phyloP scores from a whole-genome alignment of 2,113 vertebrate species.

The Arizona elegans region DNA sequence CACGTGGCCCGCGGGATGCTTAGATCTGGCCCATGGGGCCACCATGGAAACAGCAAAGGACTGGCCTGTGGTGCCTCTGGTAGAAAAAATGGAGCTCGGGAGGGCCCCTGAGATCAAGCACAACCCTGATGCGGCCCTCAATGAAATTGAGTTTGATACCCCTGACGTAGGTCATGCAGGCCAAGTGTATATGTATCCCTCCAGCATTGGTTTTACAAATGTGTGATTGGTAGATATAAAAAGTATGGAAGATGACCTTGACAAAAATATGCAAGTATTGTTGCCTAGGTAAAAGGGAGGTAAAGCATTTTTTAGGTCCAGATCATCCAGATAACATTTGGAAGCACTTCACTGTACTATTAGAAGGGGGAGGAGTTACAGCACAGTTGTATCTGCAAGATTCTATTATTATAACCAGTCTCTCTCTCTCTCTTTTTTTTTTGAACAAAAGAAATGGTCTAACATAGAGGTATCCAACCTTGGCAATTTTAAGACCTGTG shows the following conservation, averaged over 20 bases:
- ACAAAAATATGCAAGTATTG: not conserved
- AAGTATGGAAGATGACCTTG: not conserved
- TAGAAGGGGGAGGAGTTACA: not conserved
- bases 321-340: not conserved
- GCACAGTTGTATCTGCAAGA: not conserved
- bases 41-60: too few species aligned
- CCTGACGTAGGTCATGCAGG: not conserved
- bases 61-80: too few species aligned
- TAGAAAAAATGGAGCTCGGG: too few species aligned
- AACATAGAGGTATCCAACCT: not conserved
- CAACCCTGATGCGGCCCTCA: too few species aligned
- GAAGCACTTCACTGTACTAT: not conserved
- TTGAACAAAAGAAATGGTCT: not conserved
- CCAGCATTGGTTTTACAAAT: not conserved
- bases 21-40: too few species aligned
- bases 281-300: not conserved
- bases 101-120: too few species aligned
- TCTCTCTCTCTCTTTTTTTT: not conserved
- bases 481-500: not conserved
- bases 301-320: not conserved
- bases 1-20: too few species aligned
- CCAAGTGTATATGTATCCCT: too few species aligned
- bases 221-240: not conserved
- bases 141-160: too few species aligned
- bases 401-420: not conserved